Percentiles rank a stretch among this genome's conserved stretches.
phyloP scores from a whole-genome alignment of 2,113 vertebrate species.

The Coptodon bakossiorum region DNA sequence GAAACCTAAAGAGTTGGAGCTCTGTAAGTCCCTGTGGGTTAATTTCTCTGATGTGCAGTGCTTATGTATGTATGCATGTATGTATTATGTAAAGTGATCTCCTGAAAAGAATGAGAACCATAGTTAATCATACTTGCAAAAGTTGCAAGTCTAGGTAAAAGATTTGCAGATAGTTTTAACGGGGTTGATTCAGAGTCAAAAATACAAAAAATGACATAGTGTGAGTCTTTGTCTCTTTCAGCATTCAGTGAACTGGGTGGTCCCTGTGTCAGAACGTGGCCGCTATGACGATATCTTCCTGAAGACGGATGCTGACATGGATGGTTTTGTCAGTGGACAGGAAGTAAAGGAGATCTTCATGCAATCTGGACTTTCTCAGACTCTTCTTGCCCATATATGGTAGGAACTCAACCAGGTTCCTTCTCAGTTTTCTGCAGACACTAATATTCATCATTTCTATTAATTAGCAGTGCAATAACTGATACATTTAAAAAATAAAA shows the following conservation, averaged over 20 bases:
- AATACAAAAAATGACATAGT: neutral
- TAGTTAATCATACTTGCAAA: neutral
- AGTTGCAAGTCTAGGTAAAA: neutral
- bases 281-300: conserved; percentile 95
- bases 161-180: neutral
- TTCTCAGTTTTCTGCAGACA: neutral
- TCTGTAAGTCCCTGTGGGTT: neutral
- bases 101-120: neutral
- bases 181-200: neutral
- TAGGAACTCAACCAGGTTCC: conserved; percentile 48
- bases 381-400: conserved; percentile 93
- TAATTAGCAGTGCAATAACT: neutral
- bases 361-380: conserved; percentile 92
- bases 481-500: neutral
- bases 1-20: neutral
- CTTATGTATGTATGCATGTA: neutral
- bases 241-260: conserved; percentile 85
- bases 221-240: conserved; percentile 35
- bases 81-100: neutral
- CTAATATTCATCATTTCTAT: neutral
- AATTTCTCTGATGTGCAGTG: neutral
- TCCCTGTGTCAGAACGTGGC: conserved; percentile 82
- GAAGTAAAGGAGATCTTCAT: conserved; percentile 99
- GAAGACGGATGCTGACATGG: conserved; percentile 90
- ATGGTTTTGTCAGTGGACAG: conserved; percentile 91